A percentile compares a stretch with the other conserved stretches of the same genome.
These are phyloP conservation scores for Aegotheles bennettii DNA, from an alignment of 2,113 vertebrate species.

Conservation along the genomic window DNA sequence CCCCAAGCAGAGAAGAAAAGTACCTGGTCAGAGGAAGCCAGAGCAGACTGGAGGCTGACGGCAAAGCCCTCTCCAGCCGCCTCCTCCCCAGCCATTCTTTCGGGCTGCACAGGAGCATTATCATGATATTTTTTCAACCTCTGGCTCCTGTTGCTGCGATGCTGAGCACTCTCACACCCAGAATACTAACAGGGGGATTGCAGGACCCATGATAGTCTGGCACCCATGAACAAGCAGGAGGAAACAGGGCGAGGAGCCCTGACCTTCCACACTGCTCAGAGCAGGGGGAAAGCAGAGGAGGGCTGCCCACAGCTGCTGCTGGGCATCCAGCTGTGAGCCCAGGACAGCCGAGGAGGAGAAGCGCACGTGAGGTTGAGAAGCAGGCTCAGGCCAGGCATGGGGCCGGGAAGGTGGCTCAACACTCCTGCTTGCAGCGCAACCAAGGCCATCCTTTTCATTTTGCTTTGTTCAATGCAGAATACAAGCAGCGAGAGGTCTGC, in stretches of 20 bases:
- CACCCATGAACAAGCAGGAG: neutral
- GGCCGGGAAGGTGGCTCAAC: neutral
- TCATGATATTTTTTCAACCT: constrained; percentile 27
- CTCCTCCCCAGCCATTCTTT: neutral
- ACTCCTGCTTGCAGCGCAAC: rapidly evolving
- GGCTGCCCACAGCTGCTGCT: neutral
- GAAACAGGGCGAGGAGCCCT: neutral
- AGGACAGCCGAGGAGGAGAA: neutral
- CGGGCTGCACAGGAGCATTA: neutral
- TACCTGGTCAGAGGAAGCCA: neutral
- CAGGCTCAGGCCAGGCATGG: neutral
- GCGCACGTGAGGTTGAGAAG: neutral
- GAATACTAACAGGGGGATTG: neutral
- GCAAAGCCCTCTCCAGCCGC: neutral
- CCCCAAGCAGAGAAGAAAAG: neutral
- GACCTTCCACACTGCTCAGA: neutral
- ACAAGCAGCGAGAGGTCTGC: neutral
- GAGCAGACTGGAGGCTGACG: neutral
- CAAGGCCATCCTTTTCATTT: neutral
- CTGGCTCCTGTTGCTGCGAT: neutral
- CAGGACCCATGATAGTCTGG: neutral
- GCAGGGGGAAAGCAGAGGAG: neutral
- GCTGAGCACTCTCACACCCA: neutral
- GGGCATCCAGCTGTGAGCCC: rapidly evolving
- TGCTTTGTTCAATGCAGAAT: neutral